Base-by-base conservation (phyloP, 1,140 invertebrate genomes). In the Wasmannia auropunctata region DNA sequence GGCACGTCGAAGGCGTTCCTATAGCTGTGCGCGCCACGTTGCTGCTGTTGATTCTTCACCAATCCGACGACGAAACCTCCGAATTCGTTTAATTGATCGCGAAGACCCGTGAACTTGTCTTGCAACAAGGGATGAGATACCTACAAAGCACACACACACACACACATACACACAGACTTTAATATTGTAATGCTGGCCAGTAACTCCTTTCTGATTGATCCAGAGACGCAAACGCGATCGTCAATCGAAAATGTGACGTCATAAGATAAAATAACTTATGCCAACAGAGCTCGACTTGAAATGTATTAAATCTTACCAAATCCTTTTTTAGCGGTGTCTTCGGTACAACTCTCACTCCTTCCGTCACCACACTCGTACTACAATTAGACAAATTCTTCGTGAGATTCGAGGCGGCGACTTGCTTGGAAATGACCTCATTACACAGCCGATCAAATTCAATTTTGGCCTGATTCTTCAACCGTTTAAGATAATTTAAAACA, bases 1-100 rank as follows among this genome's bases (percentile, higher is more conserved):
- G 98, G 97, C 93, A 99, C 99, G 95, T 99, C 99, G 92, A 99
- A 99, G 0, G 99, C 98, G 96, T 99, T 99, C 91, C 98, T 97
- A 93, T 98, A 99, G 75, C 97, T 97, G 87, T 98, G 97, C 11
- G 96, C 95, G 28, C 96, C 96, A 19, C 96, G 93, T 92, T 96
- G 96, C 77, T 96, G 95, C 14, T 97, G 95, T 91, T 96, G 94
- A 93, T 96, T 94, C 93, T 96, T 95, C 88, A 97, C 96, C 49
- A 97, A 89, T 40, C 97, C 97, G 16, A 99, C 97, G 7, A 98
- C 97, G 91, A 99, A 98, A 14, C 97, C 97, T 34, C 97, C 97
- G 92, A 98, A 99, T 88, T 99, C 98, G 85, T 97, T 96, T 56
- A 99, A 93, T 95, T 99, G 97, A 94, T 99, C 97, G 91, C 97